Conservation (phyloP, 2,888 invertebrate species). For the Beris morrisii region DNA sequence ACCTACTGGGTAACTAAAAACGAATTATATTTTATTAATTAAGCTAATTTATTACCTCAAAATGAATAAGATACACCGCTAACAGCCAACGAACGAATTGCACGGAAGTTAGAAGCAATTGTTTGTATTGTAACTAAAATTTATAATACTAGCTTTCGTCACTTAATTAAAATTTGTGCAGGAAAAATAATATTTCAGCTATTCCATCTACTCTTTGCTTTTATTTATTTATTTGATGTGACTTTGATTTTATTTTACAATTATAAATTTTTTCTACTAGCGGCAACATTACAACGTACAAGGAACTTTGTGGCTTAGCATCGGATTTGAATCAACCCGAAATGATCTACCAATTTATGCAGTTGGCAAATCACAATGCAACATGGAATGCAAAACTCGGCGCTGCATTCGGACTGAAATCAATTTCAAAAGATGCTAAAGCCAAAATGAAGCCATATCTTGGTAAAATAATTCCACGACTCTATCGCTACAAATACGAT, state of each 20-base stretch:
- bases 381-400: slow-evolving; percentile 91
- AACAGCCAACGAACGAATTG: too few relatives aligned
- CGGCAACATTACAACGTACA: slow-evolving; percentile 88
- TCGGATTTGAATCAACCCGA: slow-evolving; percentile 95
- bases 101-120: too few relatives aligned
- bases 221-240: background rate
- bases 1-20: slow-evolving; percentile 81
- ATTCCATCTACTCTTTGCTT: background rate
- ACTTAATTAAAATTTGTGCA: too few relatives aligned
- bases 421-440: slow-evolving; percentile 80
- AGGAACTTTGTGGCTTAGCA: slow-evolving; percentile 89
- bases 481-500: slow-evolving; percentile 84
- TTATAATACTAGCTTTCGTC: too few relatives aligned
- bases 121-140: too few relatives aligned
- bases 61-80: too few relatives aligned
- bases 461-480: slow-evolving; percentile 82
- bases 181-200: too few relatives aligned
- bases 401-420: slow-evolving; percentile 90
- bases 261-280: slow-evolving; percentile 57
- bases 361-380: slow-evolving; percentile 91
- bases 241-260: slow-evolving; percentile 3
- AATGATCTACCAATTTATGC: slow-evolving; percentile 93
- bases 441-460: slow-evolving; percentile 80
- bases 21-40: background rate
- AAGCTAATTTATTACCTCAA: too few relatives aligned